phyloP scores from a whole-genome alignment of 2,888 invertebrate genomes.

The Cephus spinipes region DNA sequence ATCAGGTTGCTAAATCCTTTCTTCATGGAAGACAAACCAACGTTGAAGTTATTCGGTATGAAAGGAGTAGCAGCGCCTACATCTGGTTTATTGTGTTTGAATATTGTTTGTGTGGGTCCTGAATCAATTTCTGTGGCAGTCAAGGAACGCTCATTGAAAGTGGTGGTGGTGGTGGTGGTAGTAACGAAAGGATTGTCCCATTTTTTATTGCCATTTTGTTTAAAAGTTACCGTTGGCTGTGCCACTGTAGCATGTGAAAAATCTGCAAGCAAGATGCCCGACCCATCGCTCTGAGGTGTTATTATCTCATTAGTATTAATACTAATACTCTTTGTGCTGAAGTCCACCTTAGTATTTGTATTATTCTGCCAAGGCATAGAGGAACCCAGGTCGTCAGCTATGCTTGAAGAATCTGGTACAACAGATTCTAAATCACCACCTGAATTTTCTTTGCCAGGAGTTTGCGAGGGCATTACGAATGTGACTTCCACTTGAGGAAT shows the following conservation, averaged over 20 bases:
- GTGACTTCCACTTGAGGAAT: conserved; percentile 90
- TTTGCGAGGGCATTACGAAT: conserved; percentile 86
- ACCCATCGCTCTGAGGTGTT: conserved; percentile 62
- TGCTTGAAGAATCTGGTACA: conserved; percentile 86
- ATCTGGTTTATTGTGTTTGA: conserved; percentile 1
- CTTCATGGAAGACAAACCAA: conserved; percentile 81
- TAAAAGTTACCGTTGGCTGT: conserved; percentile 60
- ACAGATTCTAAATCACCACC: conserved; percentile 87
- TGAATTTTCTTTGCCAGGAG: conserved; percentile 88
- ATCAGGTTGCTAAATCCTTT: conserved; percentile 86
- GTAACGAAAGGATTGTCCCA: conserved; percentile 27
- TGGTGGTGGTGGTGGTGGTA: background rate
- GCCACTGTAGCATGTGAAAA: conserved; percentile 42
- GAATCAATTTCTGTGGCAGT: background rate
- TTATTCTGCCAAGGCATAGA: conserved; percentile 47
- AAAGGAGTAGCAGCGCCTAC: conserved; percentile 47
- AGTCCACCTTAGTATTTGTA: conserved; percentile 49
- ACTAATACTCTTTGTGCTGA: conserved; percentile 53
- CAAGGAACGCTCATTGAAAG: background rate
- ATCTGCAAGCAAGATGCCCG: conserved; percentile 63
- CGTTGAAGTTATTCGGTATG: conserved; percentile 62
- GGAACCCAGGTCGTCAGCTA: conserved; percentile 76
- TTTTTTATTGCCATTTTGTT: conserved; percentile 52
- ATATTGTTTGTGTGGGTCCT: background rate
- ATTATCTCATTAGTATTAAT: conserved; percentile 16